Base-by-base conservation (phyloP, 2,113 vertebrate genomes). In the Laterallus jamaicensis region DNA sequence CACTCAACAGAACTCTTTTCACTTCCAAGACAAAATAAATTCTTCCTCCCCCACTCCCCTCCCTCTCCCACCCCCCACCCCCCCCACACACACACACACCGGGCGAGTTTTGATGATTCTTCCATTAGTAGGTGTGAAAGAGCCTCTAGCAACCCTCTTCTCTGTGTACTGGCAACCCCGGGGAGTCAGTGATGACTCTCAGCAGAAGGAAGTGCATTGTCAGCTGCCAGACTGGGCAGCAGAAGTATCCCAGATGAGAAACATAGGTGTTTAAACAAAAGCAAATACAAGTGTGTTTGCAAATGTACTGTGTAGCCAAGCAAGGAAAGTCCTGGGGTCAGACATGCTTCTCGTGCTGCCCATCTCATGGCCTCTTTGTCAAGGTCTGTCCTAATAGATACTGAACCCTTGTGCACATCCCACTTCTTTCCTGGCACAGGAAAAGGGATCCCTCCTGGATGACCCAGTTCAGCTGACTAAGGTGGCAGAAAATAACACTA, bases 101-200 rank as follows among this genome's bases (percentile, higher is more conserved):
- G n/a, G n/a, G n/a, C 37, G 49, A 74, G 76, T 89, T 95, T 85
- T 92, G 86, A 95, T 44, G 78, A 88, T 62, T 96, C 73, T 77
- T 93, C 86, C 85, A 91, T 90, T 92, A 95, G 84, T 5, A 94
- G 74, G 95, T 92, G 92, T 86, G 93, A 97, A 96, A 92, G 37
- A 6, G 16, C 87, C 95, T 92, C 86, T 70, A 94, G 88, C 78
- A 88, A 52, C 37, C 26, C 35, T 86, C 55, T 74, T 89, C 67
- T 68, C 70, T 79, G 32, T 67, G 67, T 47, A 50, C 32, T 59
- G 39, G 39, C 66, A 90, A 24, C 93, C 69, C 93, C 68, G 58
- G 86, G 83, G 93, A 97, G 75, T 6, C 76, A 71, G 13, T 6
- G 20, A 70, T 84, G 63, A 66, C 76, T 82, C 69, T 91, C 31